Percentiles rank a stretch among this genome's conserved stretches.
These are phyloP conservation scores for Lacanobia wlatinum DNA, from an alignment of 2,888 invertebrate genomes.

Conservation along the genomic window DNA sequence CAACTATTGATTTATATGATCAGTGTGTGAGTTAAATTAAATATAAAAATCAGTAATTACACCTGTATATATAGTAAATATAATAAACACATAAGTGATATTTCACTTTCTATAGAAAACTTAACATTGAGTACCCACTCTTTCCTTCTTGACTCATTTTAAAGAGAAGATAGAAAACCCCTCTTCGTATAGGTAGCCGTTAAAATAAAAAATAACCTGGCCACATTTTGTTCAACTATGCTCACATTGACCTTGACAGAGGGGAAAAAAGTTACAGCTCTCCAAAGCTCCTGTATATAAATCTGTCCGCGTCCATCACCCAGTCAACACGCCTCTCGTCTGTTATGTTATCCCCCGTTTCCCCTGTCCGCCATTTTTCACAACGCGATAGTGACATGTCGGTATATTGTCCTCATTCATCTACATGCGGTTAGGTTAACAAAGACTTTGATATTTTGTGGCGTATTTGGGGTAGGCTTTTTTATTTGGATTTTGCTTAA, in stretches of 20 bases:
- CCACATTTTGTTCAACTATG: background rate
- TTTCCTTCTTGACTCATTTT: too few species aligned
- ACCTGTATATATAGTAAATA: too few species aligned
- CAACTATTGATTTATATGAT: too few species aligned
- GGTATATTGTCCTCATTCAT: constrained; percentile 25
- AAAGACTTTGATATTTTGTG: background rate
- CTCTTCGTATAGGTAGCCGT: too few species aligned
- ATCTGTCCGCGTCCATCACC: constrained; percentile 13
- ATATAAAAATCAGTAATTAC: too few species aligned
- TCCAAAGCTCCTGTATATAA: background rate
- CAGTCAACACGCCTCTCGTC: constrained; percentile 6
- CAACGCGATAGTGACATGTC: background rate
- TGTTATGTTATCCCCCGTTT: constrained; percentile 23
- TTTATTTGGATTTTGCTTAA: background rate
- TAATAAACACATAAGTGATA: too few species aligned
- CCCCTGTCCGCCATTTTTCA: constrained; percentile 28
- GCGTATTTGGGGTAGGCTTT: background rate
- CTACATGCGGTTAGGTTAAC: constrained; percentile 4
- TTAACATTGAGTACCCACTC: too few species aligned
- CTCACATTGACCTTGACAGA: background rate
- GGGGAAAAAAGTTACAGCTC: background rate
- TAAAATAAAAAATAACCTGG: background rate
- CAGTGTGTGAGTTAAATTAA: too few species aligned
- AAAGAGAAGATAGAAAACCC: too few species aligned
- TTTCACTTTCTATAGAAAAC: too few species aligned